phyloP scores from a whole-genome alignment of 2,888 invertebrate genomes.

The Drosophila nigritarsus region DNA sequence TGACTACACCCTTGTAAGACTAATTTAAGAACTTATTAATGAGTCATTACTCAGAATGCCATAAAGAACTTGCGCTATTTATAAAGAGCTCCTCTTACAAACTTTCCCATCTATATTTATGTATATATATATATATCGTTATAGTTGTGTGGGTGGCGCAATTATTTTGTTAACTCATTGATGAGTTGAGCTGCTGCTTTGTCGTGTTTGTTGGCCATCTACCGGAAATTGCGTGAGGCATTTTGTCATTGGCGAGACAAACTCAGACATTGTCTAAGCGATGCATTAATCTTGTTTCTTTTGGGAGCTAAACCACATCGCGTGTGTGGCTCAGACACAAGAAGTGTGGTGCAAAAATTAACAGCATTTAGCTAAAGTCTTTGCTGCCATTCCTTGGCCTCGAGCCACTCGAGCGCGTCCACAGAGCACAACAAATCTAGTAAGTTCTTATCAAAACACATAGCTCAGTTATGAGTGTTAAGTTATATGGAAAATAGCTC shows the following conservation, averaged over 20 bases:
- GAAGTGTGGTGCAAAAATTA: constrained; percentile 37
- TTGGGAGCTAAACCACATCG: constrained; percentile 32
- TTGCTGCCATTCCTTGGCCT: background rate
- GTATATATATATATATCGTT: background rate
- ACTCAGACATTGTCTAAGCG: constrained; percentile 10
- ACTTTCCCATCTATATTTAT: background rate
- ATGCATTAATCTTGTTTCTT: constrained; percentile 19
- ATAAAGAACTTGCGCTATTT: constrained; percentile 24
- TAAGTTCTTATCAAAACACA: background rate
- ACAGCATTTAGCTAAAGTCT: constrained; percentile 44
- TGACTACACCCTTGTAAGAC: background rate
- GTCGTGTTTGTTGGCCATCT: constrained; percentile 18
- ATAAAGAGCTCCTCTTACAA: constrained; percentile 21
- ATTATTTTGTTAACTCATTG: constrained; percentile 23
- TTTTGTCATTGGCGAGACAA: constrained; percentile 12
- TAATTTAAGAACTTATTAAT: constrained; percentile 24
- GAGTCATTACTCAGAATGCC: constrained; percentile 13
- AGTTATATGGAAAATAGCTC: background rate
- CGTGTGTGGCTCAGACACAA: constrained; percentile 34
- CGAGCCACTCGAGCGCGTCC: constrained; percentile 20
- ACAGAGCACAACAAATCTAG: background rate
- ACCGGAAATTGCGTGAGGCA: constrained; percentile 32
- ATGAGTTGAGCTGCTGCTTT: constrained; percentile 32
- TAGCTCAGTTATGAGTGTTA: background rate
- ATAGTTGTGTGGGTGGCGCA: background rate